These are phyloP conservation scores for Trogon melanurus DNA, from an alignment of 2,113 vertebrate genomes.

Conservation along the genomic window DNA sequence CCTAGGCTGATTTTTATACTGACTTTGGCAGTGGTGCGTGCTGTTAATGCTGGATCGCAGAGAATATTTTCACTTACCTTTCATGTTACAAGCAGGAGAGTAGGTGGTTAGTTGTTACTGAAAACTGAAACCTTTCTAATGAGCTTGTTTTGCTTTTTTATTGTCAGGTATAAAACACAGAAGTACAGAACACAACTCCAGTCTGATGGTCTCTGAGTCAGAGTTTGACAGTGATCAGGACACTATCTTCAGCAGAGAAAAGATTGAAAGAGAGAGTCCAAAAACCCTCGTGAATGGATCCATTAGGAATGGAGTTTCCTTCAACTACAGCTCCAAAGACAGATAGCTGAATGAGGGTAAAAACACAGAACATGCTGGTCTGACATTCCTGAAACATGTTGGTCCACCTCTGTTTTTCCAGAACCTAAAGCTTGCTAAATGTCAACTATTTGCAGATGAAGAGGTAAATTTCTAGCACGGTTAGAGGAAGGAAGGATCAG, in stretches of 20 bases:
- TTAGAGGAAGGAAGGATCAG: neutral
- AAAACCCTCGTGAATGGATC: conserved; percentile 73
- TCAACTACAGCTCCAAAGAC: conserved; percentile 78
- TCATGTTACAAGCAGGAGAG: neutral
- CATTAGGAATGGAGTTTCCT: conserved; percentile 79
- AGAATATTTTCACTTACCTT: neutral
- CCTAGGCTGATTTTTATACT: neutral
- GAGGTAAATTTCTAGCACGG: neutral
- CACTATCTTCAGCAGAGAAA: conserved; percentile 86
- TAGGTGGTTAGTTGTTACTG: neutral
- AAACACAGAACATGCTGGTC: neutral
- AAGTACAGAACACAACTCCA: conserved; percentile 92
- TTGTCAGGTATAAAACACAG: conserved; percentile 88
- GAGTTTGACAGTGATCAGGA: conserved; percentile 93
- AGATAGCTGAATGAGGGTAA: conserved; percentile 63
- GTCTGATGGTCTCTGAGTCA: conserved; percentile 93
- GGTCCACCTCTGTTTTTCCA: neutral
- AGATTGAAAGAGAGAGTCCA: conserved; percentile 72
- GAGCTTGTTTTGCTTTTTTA: neutral
- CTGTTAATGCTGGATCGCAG: neutral
- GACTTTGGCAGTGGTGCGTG: neutral
- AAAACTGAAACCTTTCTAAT: neutral
- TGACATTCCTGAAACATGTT: neutral
- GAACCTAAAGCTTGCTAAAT: conserved; percentile 9
- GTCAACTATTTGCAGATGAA: neutral